phyloP scores from a whole-genome alignment of 1,140 invertebrate genomes.

The Venustaconcha ellipsiformis region DNA sequence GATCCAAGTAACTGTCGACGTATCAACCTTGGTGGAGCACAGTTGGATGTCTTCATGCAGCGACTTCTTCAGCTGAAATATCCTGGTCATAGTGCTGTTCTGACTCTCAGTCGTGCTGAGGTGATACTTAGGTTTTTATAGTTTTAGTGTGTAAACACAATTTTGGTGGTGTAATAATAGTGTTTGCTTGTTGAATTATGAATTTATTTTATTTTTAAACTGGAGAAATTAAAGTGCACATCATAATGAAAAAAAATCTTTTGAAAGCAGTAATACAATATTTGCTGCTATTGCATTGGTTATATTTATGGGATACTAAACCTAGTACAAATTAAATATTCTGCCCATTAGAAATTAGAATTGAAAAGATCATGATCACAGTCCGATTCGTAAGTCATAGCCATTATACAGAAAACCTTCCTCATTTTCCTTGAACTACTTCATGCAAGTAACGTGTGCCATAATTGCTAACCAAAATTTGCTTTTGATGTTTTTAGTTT shows the following conservation, averaged over 20 bases:
- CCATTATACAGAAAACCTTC: too few species aligned
- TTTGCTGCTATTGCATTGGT: neutral
- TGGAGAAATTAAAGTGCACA: neutral
- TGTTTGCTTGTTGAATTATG: too few species aligned
- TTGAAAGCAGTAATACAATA: too few species aligned
- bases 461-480: too few species aligned
- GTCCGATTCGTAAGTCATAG: too few species aligned
- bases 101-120: slow-evolving; percentile 88
- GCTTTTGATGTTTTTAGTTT: too few species aligned
- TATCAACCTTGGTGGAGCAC: slow-evolving; percentile 88
- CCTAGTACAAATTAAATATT: neutral
- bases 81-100: slow-evolving; percentile 87
- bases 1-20: slow-evolving; percentile 80
- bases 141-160: neutral
- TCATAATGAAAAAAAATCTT: neutral
- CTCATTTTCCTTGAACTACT: too few species aligned
- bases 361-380: neutral
- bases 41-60: slow-evolving; percentile 88
- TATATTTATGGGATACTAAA: neutral
- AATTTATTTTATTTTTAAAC: neutral
- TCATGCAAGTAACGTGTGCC: too few species aligned
- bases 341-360: too few species aligned
- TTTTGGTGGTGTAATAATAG: neutral
- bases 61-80: slow-evolving; percentile 94
- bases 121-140: slow-evolving; percentile 63